phyloP scores from a whole-genome alignment of 2,113 vertebrate genomes.

The Delphinapterus leucas region DNA sequence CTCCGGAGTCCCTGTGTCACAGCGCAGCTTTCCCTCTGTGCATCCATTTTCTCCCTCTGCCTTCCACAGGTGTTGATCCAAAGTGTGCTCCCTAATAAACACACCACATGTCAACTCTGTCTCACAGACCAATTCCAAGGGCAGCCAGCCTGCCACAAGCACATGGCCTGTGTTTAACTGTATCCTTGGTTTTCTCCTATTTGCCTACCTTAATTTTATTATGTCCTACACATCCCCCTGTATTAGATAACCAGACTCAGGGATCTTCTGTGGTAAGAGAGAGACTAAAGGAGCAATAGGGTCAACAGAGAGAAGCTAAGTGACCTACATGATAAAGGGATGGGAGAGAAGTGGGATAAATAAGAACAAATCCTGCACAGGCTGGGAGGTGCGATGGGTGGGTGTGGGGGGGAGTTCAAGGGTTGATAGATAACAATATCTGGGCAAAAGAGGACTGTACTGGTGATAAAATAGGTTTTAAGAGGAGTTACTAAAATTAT shows the following conservation, averaged over 20 bases:
- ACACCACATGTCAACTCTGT: background rate
- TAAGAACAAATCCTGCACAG: background rate
- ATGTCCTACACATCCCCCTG: background rate
- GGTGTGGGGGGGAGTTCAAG: background rate
- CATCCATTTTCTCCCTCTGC: background rate
- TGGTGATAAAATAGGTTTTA: conserved; percentile 39
- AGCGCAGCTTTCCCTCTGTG: background rate
- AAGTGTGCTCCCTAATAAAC: background rate
- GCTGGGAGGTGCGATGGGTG: background rate
- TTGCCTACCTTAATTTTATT: conserved; percentile 20
- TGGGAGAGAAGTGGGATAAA: background rate
- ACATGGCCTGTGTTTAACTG: background rate
- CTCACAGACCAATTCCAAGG: background rate
- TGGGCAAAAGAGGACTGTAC: background rate
- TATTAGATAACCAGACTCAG: background rate
- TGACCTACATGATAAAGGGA: background rate
- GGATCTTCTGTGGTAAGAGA: background rate
- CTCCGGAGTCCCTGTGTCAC: background rate
- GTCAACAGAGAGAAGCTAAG: background rate
- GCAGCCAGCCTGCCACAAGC: background rate
- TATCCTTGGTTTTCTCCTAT: background rate
- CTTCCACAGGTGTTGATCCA: background rate
- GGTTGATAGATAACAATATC: background rate
- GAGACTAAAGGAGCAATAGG: background rate
- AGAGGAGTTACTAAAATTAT: conserved; percentile 52